These are phyloP conservation scores for Tupiocoris notatus DNA, from an alignment of 2,888 invertebrate genomes.

Conservation along the genomic window DNA sequence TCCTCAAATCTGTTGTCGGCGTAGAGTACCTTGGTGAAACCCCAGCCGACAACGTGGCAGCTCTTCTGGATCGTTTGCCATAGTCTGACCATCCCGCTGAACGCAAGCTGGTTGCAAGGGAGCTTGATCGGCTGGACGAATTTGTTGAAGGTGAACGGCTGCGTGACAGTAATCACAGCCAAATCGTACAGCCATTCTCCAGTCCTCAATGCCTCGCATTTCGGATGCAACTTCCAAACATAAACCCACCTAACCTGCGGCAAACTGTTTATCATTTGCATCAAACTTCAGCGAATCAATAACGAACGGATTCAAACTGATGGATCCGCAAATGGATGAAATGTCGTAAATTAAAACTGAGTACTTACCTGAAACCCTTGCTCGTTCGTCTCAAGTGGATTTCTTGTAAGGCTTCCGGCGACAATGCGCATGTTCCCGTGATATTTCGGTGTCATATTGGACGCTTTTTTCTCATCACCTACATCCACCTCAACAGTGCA, in stretches of 20 bases:
- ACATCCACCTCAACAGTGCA: background rate
- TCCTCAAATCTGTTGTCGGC: background rate
- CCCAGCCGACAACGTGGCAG: constrained; percentile 21
- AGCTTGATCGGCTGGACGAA: constrained; percentile 4
- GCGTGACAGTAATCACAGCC: constrained; percentile 13
- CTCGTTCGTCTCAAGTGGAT: background rate
- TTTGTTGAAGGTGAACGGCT: constrained; percentile 14
- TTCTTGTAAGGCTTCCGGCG: constrained; percentile 11
- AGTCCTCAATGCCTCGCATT: background rate
- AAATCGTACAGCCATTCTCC: constrained; percentile 23
- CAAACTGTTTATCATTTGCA: background rate
- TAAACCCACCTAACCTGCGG: constrained; percentile 12
- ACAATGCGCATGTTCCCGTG: constrained; percentile 5
- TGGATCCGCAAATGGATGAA: too few species aligned
- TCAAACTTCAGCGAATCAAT: too few species aligned
- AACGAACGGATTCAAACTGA: too few species aligned
- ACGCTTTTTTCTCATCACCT: background rate
- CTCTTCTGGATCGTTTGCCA: background rate
- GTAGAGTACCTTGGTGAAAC: background rate
- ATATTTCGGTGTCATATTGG: background rate
- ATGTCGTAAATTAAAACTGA: background rate
- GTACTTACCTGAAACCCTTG: constrained; percentile 9
- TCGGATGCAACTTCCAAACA: constrained; percentile 1
- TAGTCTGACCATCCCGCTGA: background rate
- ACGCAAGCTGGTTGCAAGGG: background rate